Conservation (phyloP, 2,113 vertebrate species). For the Mus pahari region DNA sequence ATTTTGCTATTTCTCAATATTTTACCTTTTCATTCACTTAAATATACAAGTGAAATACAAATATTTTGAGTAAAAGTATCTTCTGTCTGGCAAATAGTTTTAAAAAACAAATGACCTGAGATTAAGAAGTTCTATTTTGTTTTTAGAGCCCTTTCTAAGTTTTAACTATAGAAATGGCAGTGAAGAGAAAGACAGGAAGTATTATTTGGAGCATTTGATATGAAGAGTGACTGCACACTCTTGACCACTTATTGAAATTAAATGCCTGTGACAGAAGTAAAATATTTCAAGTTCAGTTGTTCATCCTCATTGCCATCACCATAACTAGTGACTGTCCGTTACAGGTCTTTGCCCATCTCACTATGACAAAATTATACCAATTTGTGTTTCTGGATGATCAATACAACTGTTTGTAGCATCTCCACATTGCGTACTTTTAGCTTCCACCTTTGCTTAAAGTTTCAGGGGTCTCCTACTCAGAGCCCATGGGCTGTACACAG, state of each 20-base stretch:
- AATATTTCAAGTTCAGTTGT: neutral
- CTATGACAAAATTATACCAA: neutral
- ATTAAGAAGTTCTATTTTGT: neutral
- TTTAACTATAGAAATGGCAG: neutral
- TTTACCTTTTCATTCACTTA: neutral
- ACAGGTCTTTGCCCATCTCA: neutral
- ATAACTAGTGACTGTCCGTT: neutral
- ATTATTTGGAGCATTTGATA: neutral
- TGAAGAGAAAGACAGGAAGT: neutral
- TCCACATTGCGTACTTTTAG: neutral
- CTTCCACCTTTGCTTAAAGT: neutral
- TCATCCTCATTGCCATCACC: neutral
- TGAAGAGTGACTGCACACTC: neutral
- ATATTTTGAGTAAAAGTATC: conserved; percentile 1
- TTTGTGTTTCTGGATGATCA: neutral
- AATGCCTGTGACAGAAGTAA: neutral
- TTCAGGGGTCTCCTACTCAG: neutral
- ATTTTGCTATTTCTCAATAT: neutral
- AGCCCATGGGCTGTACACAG: too few species aligned
- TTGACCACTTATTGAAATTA: neutral
- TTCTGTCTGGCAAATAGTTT: neutral
- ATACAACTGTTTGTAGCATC: neutral
- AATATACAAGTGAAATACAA: conserved; percentile 5
- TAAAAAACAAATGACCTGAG: neutral
- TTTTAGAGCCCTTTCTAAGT: neutral